Base-by-base conservation (phyloP, 64 coral and sea anemone genomes). In the Stylophora pistillata region DNA sequence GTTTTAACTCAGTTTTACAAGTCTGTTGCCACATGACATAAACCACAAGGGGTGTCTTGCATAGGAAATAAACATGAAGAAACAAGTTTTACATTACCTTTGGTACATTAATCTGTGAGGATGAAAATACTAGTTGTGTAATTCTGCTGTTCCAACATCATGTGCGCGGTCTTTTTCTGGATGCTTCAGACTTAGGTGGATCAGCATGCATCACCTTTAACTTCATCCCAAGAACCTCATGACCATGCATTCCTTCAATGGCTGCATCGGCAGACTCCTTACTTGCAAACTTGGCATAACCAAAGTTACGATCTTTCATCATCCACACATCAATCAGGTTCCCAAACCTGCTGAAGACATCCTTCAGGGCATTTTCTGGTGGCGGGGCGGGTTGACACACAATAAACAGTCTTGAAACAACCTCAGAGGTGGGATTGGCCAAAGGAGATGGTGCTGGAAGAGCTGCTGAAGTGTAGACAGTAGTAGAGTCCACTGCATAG, bases 221-320 rank as follows among this genome's bases (percentile, higher is more conserved):
- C 78, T 87, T 98, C 95, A 98, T 98, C 59, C 95, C 95, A 23
- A 98, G 77, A 0, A 98, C 95, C 74, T 98, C 92, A 68, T 98
- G 95, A 21, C 95, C 95, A 75, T 98, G 95, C 74, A 98, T 74
- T 21, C 92, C 95, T 32, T 98, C 91, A 31, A 98, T 98, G 41
- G 95, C 95, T 63, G 84, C 90, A 56, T 98, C 95, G 15, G 95
- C 95, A 74, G 95, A 98, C 71, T 98, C 91, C 82, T 98, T 98
- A 54, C 64, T 76, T 62, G 95, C 77, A 62, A 94, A 98, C 88
- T 98, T 98, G 26, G 95, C 95, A 78, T 98, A 98, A 12, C 95
- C 95, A 98, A 98, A 98, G 55, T 98, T 98, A 31, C 95, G 87
- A 26, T 98, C 95, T 37, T 98, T 98, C 95, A 98, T 98, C 78